These are phyloP conservation scores for Phengaris alcon DNA, from an alignment of 2,888 invertebrate species.

Conservation along the genomic window DNA sequence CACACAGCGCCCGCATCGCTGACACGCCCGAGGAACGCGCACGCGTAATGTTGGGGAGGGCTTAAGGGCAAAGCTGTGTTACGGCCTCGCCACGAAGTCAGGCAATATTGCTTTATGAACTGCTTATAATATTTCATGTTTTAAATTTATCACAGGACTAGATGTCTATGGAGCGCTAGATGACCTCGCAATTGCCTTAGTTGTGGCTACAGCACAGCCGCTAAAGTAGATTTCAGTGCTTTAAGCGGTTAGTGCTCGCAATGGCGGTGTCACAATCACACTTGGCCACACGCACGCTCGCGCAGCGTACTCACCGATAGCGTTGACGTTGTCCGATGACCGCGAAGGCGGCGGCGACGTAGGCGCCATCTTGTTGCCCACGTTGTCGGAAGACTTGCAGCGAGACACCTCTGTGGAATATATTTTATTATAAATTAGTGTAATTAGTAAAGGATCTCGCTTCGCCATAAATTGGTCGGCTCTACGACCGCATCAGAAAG, in stretches of 20 bases:
- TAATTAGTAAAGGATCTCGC: too few relatives aligned
- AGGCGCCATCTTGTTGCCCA: slow-evolving; percentile 56
- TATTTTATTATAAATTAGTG: not conserved
- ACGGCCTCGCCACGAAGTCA: not conserved
- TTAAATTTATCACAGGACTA: too few relatives aligned
- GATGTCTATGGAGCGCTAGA: too few relatives aligned
- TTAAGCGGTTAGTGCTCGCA: not conserved
- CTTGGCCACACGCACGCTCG: not conserved
- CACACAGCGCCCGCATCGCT: too few relatives aligned
- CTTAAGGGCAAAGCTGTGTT: not conserved
- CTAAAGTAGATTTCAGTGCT: not conserved
- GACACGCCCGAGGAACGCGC: too few relatives aligned
- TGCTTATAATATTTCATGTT: too few relatives aligned
- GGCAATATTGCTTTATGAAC: not conserved
- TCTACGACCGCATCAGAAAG: too few relatives aligned
- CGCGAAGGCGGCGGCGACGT: slow-evolving; percentile 71
- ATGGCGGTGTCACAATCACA: slow-evolving; percentile 3
- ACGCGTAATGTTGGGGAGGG: too few relatives aligned
- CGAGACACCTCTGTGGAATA: slow-evolving; percentile 64
- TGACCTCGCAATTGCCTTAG: too few relatives aligned
- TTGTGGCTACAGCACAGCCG: too few relatives aligned
- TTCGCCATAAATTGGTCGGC: too few relatives aligned
- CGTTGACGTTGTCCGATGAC: slow-evolving; percentile 73
- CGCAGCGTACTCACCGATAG: slow-evolving; percentile 58
- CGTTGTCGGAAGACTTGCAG: slow-evolving; percentile 73